A percentile compares a stretch with the other conserved stretches of the same genome.
phyloP scores from a whole-genome alignment of 2,888 invertebrate species.

The Megamerina dolium region DNA sequence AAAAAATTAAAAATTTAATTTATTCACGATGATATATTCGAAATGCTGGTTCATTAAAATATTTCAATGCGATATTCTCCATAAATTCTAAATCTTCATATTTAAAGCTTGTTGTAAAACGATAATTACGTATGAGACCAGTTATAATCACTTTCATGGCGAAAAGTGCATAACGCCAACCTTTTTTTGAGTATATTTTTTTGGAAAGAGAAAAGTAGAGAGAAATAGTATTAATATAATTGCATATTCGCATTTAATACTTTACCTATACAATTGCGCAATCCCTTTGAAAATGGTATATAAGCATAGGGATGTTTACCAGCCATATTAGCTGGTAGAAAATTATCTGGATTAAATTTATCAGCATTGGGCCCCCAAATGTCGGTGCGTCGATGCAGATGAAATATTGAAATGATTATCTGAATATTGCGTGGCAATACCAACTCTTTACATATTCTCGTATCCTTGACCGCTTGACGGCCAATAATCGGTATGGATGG shows the following conservation, averaged over 20 bases:
- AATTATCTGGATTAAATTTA: constrained; percentile 28
- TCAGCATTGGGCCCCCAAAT: constrained; percentile 29
- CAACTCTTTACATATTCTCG: constrained; percentile 17
- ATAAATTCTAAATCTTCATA: constrained; percentile 18
- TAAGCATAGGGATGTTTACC: constrained; percentile 27
- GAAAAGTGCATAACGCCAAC: constrained; percentile 26
- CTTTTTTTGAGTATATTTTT: constrained; percentile 13
- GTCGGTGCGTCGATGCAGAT: constrained; percentile 25
- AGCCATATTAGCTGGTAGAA: constrained; percentile 23
- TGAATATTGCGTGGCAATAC: constrained; percentile 23
- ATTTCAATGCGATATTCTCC: constrained; percentile 13
- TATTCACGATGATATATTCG: constrained; percentile 10
- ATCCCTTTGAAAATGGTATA: constrained; percentile 33
- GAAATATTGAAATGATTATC: constrained; percentile 22
- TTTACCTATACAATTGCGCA: constrained; percentile 30
- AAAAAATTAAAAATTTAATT: no score
- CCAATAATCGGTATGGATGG: constrained; percentile 27
- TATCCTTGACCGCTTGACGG: constrained; percentile 20
- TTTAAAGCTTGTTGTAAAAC: constrained; percentile 17
- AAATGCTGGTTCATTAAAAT: constrained; percentile 16
- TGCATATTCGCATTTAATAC: not conserved
- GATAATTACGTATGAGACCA: constrained; percentile 21
- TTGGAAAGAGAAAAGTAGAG: not conserved
- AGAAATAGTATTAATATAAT: not conserved
- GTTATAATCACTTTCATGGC: constrained; percentile 19